Evolutionary conservation across 2,113 vertebrate genomes (phyloP).

Genomic region (Sturnira hondurensis): DNA sequence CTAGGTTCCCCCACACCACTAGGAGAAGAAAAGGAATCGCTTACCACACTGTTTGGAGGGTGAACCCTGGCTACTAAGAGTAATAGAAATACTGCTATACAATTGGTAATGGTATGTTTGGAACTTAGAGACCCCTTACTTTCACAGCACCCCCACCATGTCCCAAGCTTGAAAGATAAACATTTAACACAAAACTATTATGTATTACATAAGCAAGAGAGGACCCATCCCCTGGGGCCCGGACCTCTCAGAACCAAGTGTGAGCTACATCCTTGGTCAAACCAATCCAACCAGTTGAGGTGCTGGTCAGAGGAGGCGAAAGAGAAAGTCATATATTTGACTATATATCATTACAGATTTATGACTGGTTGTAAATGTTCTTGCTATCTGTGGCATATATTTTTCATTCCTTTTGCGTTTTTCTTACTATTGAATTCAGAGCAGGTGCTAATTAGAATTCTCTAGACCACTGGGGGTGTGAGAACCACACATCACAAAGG

Average conservation of each 20-base stretch:
- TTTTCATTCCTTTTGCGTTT: constrained; percentile 24
- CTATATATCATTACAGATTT: neutral
- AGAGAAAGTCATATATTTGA: neutral
- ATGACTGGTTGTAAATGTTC: neutral
- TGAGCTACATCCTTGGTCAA: neutral
- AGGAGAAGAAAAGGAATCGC: neutral
- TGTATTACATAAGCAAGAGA: neutral
- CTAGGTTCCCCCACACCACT: neutral
- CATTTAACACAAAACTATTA: neutral
- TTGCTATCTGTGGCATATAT: neutral
- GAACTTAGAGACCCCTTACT: neutral
- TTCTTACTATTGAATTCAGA: neutral
- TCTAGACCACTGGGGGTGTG: neutral
- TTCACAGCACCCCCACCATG: too few relatives aligned
- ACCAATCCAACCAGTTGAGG: neutral
- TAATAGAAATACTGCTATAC: neutral
- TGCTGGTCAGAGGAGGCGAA: neutral
- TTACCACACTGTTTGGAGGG: neutral
- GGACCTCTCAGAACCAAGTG: neutral
- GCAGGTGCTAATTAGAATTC: neutral
- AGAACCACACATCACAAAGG: neutral
- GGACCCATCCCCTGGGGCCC: neutral
- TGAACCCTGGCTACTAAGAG: neutral
- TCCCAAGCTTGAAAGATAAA: neutral
- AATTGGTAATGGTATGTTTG: neutral